Base-by-base conservation (phyloP, 2,797 vertebrate species). In the Oreochromis mossambicus region DNA sequence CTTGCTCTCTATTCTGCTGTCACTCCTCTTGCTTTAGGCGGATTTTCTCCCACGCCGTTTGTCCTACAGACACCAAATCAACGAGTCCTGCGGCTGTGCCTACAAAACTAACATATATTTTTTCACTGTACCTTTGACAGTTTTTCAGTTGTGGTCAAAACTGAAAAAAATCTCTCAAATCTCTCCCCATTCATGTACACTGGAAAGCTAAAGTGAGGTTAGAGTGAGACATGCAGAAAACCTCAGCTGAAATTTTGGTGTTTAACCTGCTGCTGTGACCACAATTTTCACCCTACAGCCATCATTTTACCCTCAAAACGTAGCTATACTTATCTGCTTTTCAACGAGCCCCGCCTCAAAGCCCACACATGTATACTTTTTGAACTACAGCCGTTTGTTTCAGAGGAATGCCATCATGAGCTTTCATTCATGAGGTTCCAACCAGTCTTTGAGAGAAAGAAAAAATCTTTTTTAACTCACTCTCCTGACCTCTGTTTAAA, bases 201-300 rank as follows among this genome's bases (percentile, higher is more conserved):
- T 7, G 32, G 58, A 17, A 34, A 36, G 58, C 58, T 61, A 36
- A 36, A 61, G 32, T 19, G 5, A 7, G 15, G 56, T 58, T 6
- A 11, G 56, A 58, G 29, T 0, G 5, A 61, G 56, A 61, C 29
- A 61, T 19, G 29, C 29, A 61, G 15, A 36, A 63, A 63, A 63
- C 19, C 32, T 36, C 32, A 0, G 12, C 58, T 63, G 3, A 63
- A 11, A 3, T 11, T 0, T 19, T 34, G 15, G 8, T 34, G 0
- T 63, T 38, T 38, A 63, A 63, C 0, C 1, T 63, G 19, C 10
- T 0, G 0, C 58, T 63, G 34, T 63, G 58, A 38, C 58, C 34
- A n/a, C 19, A 63, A 13, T 0, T 63, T 63, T 5, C 6, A 21
- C 19, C 58, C 34, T 38, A 63, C 34, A 63, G 11, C 2, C 58